Evolutionary conservation across 2,113 vertebrate genomes (phyloP).

Genomic region (Ranitomeya imitator): DNA sequence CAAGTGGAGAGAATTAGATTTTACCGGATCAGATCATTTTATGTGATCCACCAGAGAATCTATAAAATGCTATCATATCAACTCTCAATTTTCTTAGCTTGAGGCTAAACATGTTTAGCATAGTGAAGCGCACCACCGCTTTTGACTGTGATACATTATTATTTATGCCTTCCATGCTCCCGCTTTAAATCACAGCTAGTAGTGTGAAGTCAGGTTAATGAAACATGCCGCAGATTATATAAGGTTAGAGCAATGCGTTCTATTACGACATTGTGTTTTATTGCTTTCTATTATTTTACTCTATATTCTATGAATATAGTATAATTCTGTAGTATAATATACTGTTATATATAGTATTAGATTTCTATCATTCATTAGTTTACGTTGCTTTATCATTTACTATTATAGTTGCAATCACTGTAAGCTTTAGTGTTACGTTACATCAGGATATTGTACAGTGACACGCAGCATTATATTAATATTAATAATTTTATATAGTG

Average conservation of each 20-base stretch:
- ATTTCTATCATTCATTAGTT: too few relatives aligned
- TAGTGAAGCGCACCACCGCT: constrained; percentile 27
- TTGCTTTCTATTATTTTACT: neutral
- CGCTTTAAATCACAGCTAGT: constrained; percentile 10
- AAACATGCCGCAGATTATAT: neutral
- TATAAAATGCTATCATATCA: constrained; percentile 54
- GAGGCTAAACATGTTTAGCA: constrained; percentile 58
- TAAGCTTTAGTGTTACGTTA: too few relatives aligned
- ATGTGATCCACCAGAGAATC: constrained; percentile 55
- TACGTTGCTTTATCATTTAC: too few relatives aligned
- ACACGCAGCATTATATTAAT: too few relatives aligned
- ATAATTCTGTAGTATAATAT: too few relatives aligned
- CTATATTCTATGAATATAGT: neutral
- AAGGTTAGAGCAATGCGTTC: neutral
- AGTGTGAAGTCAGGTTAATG: neutral
- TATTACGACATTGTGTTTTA: neutral
- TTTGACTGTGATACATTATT: constrained; percentile 40
- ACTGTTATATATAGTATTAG: neutral
- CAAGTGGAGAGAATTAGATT: constrained; percentile 54
- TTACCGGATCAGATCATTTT: constrained; percentile 54
- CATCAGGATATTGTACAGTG: too few relatives aligned
- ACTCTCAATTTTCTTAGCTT: constrained; percentile 54
- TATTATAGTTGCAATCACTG: too few relatives aligned
- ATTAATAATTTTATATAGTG: too few relatives aligned
- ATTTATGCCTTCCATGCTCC: constrained; percentile 49